phyloP scores from a whole-genome alignment of 2,888 invertebrate species.

The Cataglyphis albicans region DNA sequence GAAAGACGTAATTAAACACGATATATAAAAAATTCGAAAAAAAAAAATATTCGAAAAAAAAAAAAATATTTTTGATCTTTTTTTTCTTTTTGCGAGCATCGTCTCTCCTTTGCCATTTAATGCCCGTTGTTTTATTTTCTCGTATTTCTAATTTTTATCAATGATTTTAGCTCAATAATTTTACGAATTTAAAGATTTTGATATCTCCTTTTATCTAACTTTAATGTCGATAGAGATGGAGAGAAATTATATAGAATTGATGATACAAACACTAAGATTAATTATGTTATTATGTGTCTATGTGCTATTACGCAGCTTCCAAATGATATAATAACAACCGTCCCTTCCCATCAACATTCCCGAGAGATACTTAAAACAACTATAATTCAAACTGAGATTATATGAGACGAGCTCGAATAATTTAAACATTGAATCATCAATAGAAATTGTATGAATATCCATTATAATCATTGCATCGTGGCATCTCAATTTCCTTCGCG shows the following conservation, averaged over 20 bases:
- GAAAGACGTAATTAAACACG: neutral
- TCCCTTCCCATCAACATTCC: constrained; percentile 68
- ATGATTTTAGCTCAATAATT: constrained; percentile 1
- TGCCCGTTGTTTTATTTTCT: constrained; percentile 29
- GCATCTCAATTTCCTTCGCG: constrained; percentile 53
- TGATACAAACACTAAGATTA: constrained; percentile 60
- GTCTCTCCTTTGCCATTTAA: constrained; percentile 57
- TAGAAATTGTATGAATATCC: constrained; percentile 38
- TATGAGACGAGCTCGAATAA: constrained; percentile 53
- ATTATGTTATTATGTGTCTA: constrained; percentile 70
- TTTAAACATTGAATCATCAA: constrained; percentile 65
- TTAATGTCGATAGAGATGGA: neutral
- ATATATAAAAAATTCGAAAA: neutral
- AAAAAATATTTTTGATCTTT: constrained; percentile 72
- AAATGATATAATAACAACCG: constrained; percentile 73
- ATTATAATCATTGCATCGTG: constrained; percentile 27
- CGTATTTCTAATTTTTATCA: neutral
- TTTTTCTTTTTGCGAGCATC: constrained; percentile 9
- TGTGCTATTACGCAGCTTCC: constrained; percentile 55
- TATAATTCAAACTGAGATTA: constrained; percentile 68
- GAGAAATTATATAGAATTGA: constrained; percentile 44
- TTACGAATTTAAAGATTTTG: neutral
- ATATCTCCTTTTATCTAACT: neutral
- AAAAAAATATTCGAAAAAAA: neutral
- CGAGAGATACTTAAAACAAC: constrained; percentile 72